Evolutionary conservation across 2,888 invertebrate species (phyloP).

Genomic region (Agrochola litura): DNA sequence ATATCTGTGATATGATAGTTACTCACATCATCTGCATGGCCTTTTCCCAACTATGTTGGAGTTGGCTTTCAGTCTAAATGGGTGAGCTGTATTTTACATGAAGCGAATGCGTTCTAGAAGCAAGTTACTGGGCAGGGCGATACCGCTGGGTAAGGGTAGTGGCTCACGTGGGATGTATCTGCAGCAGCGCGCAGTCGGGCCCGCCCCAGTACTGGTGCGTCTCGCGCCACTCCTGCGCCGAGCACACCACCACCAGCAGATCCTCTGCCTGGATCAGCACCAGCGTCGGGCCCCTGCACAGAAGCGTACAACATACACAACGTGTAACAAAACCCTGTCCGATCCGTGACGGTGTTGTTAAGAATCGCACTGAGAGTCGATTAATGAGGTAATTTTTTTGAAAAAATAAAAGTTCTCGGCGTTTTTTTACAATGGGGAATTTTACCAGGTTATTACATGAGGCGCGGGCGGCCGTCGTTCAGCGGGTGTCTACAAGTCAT

Average conservation of each 20-base stretch:
- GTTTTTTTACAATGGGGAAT: too few relatives aligned
- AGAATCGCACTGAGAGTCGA: too few relatives aligned
- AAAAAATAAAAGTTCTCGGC: too few relatives aligned
- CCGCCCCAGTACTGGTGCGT: slow-evolving; percentile 96
- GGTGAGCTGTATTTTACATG: neutral
- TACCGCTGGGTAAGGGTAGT: neutral
- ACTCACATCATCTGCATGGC: neutral
- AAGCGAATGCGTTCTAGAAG: neutral
- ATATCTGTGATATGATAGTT: neutral
- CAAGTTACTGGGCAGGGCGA: neutral
- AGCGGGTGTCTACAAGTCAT: too few relatives aligned
- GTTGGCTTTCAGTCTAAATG: neutral
- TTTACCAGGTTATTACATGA: too few relatives aligned
- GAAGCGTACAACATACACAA: neutral
- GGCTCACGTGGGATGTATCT: slow-evolving; percentile 93
- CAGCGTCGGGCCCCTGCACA: slow-evolving; percentile 91
- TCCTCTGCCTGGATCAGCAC: slow-evolving; percentile 91
- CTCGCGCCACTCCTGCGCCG: slow-evolving; percentile 96
- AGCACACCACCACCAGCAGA: slow-evolving; percentile 94
- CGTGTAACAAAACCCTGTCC: neutral
- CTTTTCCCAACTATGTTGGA: neutral
- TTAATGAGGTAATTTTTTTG: too few relatives aligned
- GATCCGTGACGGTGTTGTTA: too few relatives aligned
- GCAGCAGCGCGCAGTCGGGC: slow-evolving; percentile 94
- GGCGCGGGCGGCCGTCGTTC: too few relatives aligned